Base-by-base conservation (phyloP, 2,797 vertebrate species). In the Macropodus opercularis region DNA sequence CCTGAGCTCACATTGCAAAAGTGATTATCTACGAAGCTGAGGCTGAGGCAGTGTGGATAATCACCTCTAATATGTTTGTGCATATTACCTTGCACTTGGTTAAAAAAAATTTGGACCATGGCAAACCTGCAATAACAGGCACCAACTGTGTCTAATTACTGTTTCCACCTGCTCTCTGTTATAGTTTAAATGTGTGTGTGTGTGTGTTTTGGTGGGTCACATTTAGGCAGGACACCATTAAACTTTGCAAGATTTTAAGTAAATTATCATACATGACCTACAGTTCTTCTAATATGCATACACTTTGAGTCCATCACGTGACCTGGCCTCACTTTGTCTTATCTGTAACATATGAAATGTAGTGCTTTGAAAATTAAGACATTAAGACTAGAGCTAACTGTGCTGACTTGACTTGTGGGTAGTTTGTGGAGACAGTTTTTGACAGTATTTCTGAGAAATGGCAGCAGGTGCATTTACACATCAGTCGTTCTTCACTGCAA, bases 11-110 rank as follows among this genome's bases (percentile, higher is more conserved):
- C 38, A 59, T 42, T 18, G 26, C 32, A 43, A 40, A 34, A 60
- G 39, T 42, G 48, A 51, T 75, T 59, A 67, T 58, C 18, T 53
- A 35, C 55, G 13, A 24, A 55, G 53, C 39, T n/a, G 26, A 43
- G 73, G 23, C 41, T 7, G 4, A 52, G 48, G 63, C 43, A 79
- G 63, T 65, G 64, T 42, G 42, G 48, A 50, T 67, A 59, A 75
- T 65, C 23, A 11, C 49, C 46, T 72, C 63, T 13, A 0, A 23
- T 44, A 49, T 49, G 50, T 41, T 6, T 26, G 56, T 4, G 14
- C 14, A 35, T 23, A 19, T 11, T 44, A 23, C 21, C 18, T 32
- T 50, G 29, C 12, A 27, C 5, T 22, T 42, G 26, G 44, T 43
- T 5, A 44, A 63, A 57, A 64, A 47, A 35, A 19, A 14, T 12